Conservation (phyloP, 1,140 invertebrate genomes). For the Drosophila azteca region DNA sequence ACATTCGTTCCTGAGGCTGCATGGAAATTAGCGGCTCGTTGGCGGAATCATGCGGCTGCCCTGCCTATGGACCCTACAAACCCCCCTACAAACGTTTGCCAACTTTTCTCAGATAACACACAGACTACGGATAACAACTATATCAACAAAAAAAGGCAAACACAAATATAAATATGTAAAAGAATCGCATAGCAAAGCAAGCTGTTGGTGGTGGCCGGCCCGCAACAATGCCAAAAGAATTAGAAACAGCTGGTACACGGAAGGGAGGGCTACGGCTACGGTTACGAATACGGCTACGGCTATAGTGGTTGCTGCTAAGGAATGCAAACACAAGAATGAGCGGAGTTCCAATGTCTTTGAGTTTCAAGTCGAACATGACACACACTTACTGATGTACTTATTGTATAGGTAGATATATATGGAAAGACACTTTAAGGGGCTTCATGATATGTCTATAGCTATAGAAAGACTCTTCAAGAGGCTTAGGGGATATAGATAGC, state of each 20-base stretch:
- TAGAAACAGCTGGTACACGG: conserved; percentile 49
- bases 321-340: conserved; percentile 7
- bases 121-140: neutral
- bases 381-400: conserved; percentile 1
- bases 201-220: neutral
- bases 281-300: too few relatives aligned
- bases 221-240: conserved; percentile 29
- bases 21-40: conserved; percentile 70
- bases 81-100: neutral
- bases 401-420: too few relatives aligned
- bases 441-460: too few relatives aligned
- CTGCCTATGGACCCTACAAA: neutral
- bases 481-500: too few relatives aligned
- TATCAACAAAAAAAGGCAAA: conserved; percentile 30
- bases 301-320: too few relatives aligned
- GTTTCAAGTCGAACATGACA: conserved; percentile 3
- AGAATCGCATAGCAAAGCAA: conserved; percentile 49
- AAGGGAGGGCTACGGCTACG: neutral
- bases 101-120: conserved; percentile 25
- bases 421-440: too few relatives aligned
- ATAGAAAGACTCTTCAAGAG: too few relatives aligned
- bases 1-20: conserved; percentile 40
- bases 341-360: neutral
- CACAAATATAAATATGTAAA: conserved; percentile 39
- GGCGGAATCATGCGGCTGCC: conserved; percentile 46